phyloP scores from a whole-genome alignment of 2,797 vertebrate genomes.

The Sebastes elongatus region DNA sequence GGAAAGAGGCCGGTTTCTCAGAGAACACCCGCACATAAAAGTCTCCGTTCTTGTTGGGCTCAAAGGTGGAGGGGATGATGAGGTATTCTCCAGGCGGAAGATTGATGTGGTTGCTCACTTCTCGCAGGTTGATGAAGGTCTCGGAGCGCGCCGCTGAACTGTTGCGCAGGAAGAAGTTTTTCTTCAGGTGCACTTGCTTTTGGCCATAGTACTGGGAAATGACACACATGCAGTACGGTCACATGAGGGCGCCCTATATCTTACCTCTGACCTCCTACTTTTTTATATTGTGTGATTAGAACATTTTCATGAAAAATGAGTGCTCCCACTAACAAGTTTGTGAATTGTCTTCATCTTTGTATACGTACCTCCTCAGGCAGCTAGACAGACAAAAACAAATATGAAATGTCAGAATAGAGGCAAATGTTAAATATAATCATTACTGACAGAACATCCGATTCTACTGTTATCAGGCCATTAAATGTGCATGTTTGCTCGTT shows the following conservation, averaged over 20 bases:
- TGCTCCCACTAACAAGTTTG: neutral
- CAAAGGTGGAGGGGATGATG: slow-evolving; percentile 81
- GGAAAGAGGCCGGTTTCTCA: slow-evolving; percentile 76
- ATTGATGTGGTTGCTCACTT: slow-evolving; percentile 70
- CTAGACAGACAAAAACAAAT: slow-evolving; percentile 59
- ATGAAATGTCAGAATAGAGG: slow-evolving; percentile 3
- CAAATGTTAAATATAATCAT: neutral
- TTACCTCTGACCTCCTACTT: neutral
- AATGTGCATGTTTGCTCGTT: too few species aligned
- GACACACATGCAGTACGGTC: neutral
- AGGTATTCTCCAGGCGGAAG: slow-evolving; percentile 84
- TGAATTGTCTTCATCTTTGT: neutral
- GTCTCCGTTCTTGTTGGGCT: slow-evolving; percentile 78
- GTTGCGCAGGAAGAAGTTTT: slow-evolving; percentile 63
- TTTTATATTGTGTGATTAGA: neutral
- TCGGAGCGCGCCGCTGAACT: slow-evolving; percentile 70
- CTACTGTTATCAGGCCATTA: too few species aligned
- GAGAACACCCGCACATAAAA: slow-evolving; percentile 82
- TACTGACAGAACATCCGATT: neutral
- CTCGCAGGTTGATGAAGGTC: slow-evolving; percentile 80
- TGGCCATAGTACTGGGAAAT: slow-evolving; percentile 71
- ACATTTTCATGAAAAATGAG: neutral
- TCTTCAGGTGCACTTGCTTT: slow-evolving; percentile 84
- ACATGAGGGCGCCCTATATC: neutral
- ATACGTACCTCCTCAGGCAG: slow-evolving; percentile 83